Evolutionary conservation across 2,888 invertebrate species (phyloP), one percentile per base, ranked within the genome.

Genomic region (Cremastinae sp.): DNA sequence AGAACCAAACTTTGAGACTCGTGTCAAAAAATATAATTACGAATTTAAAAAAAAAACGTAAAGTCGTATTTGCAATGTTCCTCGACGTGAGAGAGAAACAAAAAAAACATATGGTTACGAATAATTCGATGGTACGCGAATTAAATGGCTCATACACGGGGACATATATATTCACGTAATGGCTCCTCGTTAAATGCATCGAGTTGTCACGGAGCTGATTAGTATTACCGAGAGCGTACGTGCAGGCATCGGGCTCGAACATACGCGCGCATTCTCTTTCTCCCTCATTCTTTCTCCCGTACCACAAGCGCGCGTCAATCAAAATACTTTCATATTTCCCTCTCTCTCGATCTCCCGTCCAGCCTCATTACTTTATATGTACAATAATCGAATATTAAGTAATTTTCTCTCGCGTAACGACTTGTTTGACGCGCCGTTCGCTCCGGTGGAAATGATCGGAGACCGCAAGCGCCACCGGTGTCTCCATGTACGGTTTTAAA

Each of bases 381-480:
- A 75, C 80, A 68, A 74, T 68, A 77, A 77, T 75, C 74, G 75
- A 79, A 79, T 80, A 80, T 80, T 78, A 76, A 81, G 79, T 79
- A 74, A 81, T 81, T 80, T 78, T 79, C 76, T 74, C 74, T 78
- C 75, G 61, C 65, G 53, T 78, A 73, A 81, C 76, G 74, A 73
- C 74, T 77, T 78, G 59, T 74, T 74, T 75, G 73, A 79, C 81
- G 78, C 80, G 64, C 64, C 49, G 36, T 12, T 41, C 51, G 43
- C 36, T 34, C 14, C 43, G 41, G 18, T 34, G 14, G 10, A 8
- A 20, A 51, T 20, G 9, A 20, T 20, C 5, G 3, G 38, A 58
- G 58, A 22, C 45, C n/a, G 28, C 59, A 51, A 38, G 51, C 41
- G 58, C 49, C 58, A 16, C 59, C 2, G 38, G 18, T 49, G 20